phyloP scores from a whole-genome alignment of 2,797 vertebrate species.

The Bradypodion ventrale region DNA sequence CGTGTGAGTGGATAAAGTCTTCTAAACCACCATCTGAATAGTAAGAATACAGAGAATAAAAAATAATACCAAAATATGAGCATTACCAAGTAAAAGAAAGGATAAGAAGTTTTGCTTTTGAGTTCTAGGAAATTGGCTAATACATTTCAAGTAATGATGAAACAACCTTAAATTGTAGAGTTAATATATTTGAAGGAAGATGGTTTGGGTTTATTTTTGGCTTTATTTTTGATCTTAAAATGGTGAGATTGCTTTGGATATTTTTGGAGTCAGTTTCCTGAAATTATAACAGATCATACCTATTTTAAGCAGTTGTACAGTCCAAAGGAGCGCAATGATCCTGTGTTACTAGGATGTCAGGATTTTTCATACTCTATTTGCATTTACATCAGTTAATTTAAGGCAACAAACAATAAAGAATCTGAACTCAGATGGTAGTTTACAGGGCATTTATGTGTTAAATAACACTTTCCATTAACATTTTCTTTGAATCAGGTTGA shows the following conservation, averaged over 20 bases:
- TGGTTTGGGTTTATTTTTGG: not conserved
- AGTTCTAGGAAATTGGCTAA: not conserved
- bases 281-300: not conserved
- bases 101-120: not conserved
- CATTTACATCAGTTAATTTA: not conserved
- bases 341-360: not conserved
- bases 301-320: not conserved
- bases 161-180: not conserved
- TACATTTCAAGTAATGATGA: not conserved
- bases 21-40: constrained; percentile 69
- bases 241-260: not conserved
- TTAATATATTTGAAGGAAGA: not conserved
- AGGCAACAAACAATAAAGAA: constrained; percentile 13
- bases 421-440: constrained; percentile 64
- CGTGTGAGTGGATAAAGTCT: constrained; percentile 34
- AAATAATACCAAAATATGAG: constrained; percentile 1
- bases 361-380: not conserved
- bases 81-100: not conserved
- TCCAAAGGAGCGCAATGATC: not conserved
- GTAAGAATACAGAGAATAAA: not conserved
- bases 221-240: not conserved
- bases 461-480: constrained; percentile 60
- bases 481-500: constrained; percentile 22
- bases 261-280: not conserved
- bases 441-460: constrained; percentile 55